These are phyloP conservation scores for Meloidogyne hapla DNA, from an alignment of 1,140 invertebrate species.

Conservation along the genomic window DNA sequence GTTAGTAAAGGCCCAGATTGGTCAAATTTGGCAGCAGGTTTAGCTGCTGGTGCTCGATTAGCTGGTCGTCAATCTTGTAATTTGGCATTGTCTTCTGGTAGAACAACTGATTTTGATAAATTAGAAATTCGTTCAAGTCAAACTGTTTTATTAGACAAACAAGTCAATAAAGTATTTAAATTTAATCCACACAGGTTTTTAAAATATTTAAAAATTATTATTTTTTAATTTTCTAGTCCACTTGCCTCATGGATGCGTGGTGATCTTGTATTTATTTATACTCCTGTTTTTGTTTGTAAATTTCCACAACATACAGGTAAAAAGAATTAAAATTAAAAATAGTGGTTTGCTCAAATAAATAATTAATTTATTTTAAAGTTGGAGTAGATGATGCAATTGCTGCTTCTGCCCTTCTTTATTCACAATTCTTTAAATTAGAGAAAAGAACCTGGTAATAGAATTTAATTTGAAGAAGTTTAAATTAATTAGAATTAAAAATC, in stretches of 20 bases:
- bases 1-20: constrained; percentile 63
- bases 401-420: constrained; percentile 67
- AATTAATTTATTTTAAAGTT: constrained; percentile 38
- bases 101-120: constrained; percentile 49
- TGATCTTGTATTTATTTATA: constrained; percentile 66
- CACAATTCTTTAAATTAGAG: constrained; percentile 60
- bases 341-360: background rate
- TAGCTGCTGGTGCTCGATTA: constrained; percentile 66
- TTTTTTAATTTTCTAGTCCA: constrained; percentile 53
- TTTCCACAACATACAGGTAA: constrained; percentile 65
- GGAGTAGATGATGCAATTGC: constrained; percentile 68
- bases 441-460: constrained; percentile 29
- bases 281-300: constrained; percentile 67
- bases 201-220: constrained; percentile 16
- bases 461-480: background rate
- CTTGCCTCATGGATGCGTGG: constrained; percentile 65
- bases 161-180: constrained; percentile 64
- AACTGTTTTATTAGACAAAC: constrained; percentile 61
- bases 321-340: background rate
- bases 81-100: constrained; percentile 48
- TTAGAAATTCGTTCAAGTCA: constrained; percentile 51
- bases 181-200: constrained; percentile 63
- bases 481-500: background rate
- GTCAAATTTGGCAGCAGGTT: constrained; percentile 65
- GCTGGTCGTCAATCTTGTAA: constrained; percentile 67